These are phyloP conservation scores for Lophotis ruficrista DNA, from an alignment of 2,113 vertebrate species.

Conservation along the genomic window DNA sequence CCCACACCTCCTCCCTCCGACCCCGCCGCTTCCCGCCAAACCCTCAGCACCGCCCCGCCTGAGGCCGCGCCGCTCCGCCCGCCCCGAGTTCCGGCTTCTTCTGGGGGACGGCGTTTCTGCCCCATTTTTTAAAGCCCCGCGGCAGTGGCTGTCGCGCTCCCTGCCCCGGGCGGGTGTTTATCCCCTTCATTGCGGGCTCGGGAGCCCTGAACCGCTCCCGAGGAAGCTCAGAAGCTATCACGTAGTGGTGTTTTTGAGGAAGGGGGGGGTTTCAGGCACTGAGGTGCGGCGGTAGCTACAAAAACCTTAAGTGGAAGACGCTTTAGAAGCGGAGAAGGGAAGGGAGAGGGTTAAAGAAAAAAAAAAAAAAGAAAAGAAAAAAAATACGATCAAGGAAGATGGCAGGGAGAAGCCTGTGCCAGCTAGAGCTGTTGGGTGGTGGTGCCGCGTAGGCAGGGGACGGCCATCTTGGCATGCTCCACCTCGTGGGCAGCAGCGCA, in stretches of 20 bases:
- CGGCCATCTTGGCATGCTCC: rapidly evolving
- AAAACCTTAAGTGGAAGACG: background rate
- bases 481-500: rapidly evolving
- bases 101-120: rapidly evolving
- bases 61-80: no score
- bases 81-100: no score
- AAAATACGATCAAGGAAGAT: rapidly evolving
- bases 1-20: rapidly evolving
- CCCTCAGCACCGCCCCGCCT: background rate
- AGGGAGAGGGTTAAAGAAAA: no score
- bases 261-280: background rate
- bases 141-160: rapidly evolving
- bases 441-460: no score
- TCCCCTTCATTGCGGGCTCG: rapidly evolving
- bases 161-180: rapidly evolving
- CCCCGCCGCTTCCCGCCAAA: rapidly evolving
- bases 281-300: no score
- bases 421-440: background rate
- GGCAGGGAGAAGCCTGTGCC: background rate
- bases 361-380: no score
- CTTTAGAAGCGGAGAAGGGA: background rate
- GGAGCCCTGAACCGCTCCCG: rapidly evolving
- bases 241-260: rapidly evolving
- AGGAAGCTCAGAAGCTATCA: no score
- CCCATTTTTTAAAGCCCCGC: rapidly evolving